Percentiles rank a stretch among this genome's conserved stretches.
Evolutionary conservation across 2,888 invertebrate species (phyloP).

Genomic region (Acanthacorydalis orientalis): DNA sequence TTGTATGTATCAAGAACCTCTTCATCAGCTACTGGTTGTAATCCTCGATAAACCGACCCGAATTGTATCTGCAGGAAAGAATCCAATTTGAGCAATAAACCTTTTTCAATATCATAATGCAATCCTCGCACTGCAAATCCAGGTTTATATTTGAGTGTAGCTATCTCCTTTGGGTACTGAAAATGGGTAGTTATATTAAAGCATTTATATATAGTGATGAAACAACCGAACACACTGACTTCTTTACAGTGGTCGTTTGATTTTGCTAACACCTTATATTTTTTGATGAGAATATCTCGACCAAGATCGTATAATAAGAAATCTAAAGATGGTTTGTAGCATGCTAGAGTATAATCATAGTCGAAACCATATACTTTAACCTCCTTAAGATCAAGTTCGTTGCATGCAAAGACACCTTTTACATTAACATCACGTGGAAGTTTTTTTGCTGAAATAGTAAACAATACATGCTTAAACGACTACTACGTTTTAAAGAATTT

Average conservation of each 20-base stretch:
- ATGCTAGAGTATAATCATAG: constrained; percentile 94
- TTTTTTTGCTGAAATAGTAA: constrained; percentile 54
- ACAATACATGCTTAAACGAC: not conserved
- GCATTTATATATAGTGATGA: no score
- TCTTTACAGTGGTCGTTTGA: constrained; percentile 1
- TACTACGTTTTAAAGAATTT: no score
- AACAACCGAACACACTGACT: not conserved
- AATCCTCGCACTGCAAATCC: constrained; percentile 89
- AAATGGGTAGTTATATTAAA: constrained; percentile 15
- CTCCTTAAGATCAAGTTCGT: constrained; percentile 80
- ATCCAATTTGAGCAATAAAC: constrained; percentile 83
- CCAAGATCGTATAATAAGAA: constrained; percentile 82
- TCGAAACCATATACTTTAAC: constrained; percentile 95
- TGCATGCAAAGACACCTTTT: constrained; percentile 87
- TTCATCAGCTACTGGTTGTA: constrained; percentile 62
- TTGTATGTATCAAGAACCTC: constrained; percentile 76
- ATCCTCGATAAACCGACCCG: constrained; percentile 80
- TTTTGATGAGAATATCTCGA: constrained; percentile 67
- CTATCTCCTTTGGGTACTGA: constrained; percentile 78
- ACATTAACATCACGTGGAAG: constrained; percentile 74
- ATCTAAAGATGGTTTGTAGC: constrained; percentile 81
- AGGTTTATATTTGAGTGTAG: constrained; percentile 70
- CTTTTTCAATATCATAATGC: constrained; percentile 96
- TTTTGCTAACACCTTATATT: constrained; percentile 54
- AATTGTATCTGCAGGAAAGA: constrained; percentile 93